Base-by-base conservation (phyloP, 2,113 vertebrate genomes). In the Nothobranchius kuhntae region DNA sequence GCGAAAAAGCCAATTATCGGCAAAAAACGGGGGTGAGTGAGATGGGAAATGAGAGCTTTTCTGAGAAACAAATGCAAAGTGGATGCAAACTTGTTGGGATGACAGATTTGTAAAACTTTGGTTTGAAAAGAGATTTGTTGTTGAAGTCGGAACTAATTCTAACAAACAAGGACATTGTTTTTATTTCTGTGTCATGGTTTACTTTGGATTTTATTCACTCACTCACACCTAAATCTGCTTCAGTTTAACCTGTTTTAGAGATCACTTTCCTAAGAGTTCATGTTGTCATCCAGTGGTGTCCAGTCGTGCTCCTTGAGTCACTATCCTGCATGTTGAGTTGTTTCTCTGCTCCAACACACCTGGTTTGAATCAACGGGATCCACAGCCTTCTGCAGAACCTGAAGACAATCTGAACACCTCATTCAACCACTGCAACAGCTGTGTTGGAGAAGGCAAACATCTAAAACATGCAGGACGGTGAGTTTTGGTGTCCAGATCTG, bases 1-100 rank as follows among this genome's bases (percentile, higher is more conserved):
- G 68, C 58, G 51, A 81, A 83, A 87, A 86, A 70, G 78, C 64
- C 86, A 92, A 93, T 92, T 92, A 92, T 74, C 70, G 75, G 88
- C 77, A 87, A 84, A 83, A 73, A 77, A 59, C 30, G 30, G 30
- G 30, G 69, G 36, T 65, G 62, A 82, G 66, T 52, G 66, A 81
- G 80, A 84, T 70, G 62, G 73, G 72, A 80, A 85, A 80, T 80
- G 65, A 66, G 67, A 79, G 83, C 86, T 48, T 56, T 78, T 75
- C 57, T 65, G 68, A 80, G 65, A 83, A 83, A 76, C 78, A 83
- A 80, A 85, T 76, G 80, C 77, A 69, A 83, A 79, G 74, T 79
- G 78, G 82, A 78, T 81, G 61, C 74, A 82, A 82, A 87, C 78
- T 86, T 89, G 77, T 66, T 24, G 56, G 57, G 40, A 10, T 75